Conservation (phyloP, 1,140 invertebrate species). For the Rhopalosiphum padi region DNA sequence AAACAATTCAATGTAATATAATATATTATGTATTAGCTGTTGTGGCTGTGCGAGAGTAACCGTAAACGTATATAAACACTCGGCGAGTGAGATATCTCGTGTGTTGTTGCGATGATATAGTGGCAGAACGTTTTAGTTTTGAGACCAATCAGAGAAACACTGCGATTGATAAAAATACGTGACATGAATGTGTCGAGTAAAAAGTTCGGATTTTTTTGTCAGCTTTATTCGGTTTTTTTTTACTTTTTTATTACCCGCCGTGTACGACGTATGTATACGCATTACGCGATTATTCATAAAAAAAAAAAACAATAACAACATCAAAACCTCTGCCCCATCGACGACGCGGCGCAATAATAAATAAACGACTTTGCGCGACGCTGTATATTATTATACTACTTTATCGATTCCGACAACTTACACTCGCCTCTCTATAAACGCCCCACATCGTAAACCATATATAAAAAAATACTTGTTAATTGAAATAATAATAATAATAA, state of each 20-base stretch:
- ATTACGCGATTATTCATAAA: neutral
- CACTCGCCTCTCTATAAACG: neutral
- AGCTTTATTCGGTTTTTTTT: too few relatives aligned
- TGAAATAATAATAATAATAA: neutral
- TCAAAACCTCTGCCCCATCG: neutral
- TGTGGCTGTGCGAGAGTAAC: neutral
- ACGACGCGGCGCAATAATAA: neutral
- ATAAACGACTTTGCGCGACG: neutral
- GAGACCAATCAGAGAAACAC: neutral
- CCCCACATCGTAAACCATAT: neutral
- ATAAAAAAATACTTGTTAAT: neutral
- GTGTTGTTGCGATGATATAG: neutral
- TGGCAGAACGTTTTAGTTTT: neutral
- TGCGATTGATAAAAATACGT: constrained; percentile 33
- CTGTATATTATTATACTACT: neutral
- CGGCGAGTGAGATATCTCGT: neutral
- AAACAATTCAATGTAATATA: neutral
- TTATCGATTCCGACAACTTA: neutral
- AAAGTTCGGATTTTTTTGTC: neutral
- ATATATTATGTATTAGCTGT: neutral
- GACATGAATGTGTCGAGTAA: neutral
- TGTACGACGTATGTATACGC: neutral
- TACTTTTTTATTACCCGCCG: neutral
- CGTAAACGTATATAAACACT: neutral
- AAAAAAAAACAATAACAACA: constrained; percentile 6